Evolutionary conservation across 2,113 vertebrate species (phyloP).

Genomic region (Trogon melanurus): DNA sequence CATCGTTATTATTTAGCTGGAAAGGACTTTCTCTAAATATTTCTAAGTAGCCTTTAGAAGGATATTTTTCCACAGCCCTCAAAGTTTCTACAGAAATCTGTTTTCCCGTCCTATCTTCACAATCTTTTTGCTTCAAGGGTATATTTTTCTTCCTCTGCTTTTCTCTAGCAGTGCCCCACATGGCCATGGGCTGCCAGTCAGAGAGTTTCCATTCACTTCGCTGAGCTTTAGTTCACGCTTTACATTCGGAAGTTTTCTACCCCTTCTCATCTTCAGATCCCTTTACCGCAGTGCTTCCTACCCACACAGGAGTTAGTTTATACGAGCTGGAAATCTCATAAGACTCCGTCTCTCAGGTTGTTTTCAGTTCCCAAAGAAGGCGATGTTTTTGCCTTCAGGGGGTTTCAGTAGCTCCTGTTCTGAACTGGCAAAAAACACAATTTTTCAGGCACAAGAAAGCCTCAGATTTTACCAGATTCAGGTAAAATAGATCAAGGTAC

Average conservation of each 20-base stretch:
- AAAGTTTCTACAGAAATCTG: neutral
- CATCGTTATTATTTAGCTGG: neutral
- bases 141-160: neutral
- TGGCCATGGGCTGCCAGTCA: neutral
- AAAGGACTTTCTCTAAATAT: conserved; percentile 10
- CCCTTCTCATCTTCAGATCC: conserved; percentile 41
- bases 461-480: neutral
- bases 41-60: neutral
- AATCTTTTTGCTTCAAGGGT: neutral
- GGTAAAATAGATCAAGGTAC: neutral
- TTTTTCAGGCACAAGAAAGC: neutral
- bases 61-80: neutral
- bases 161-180: neutral
- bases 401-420: neutral
- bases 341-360: neutral
- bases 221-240: neutral
- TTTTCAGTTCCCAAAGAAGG: conserved; percentile 10
- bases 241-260: neutral
- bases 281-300: neutral
- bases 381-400: neutral
- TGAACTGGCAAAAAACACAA: neutral
- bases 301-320: conserved; percentile 1
- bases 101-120: neutral
- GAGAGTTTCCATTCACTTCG: conserved; percentile 52
- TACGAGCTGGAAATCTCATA: conserved; percentile 17